Evolutionary conservation across 2,888 invertebrate genomes (phyloP).

Genomic region (Caenorhabditis sp.): DNA sequence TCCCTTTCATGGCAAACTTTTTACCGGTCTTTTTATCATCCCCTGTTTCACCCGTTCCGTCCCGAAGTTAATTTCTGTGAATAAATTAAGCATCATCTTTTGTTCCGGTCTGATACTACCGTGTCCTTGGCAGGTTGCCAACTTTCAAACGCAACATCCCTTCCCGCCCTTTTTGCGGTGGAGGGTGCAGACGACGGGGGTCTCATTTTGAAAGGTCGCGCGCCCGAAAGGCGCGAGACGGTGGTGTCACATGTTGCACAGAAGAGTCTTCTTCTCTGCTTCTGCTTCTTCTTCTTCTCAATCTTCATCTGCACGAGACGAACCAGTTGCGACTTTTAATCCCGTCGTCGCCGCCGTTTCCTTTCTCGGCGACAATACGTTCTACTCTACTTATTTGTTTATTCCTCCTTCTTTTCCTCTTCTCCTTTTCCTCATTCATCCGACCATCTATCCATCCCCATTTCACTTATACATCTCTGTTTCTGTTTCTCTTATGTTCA

Average conservation of each 20-base stretch:
- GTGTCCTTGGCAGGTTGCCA: slow-evolving; percentile 50
- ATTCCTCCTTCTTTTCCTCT: slow-evolving; percentile 9
- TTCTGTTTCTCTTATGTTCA: background rate
- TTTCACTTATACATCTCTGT: slow-evolving; percentile 15
- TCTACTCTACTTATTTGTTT: slow-evolving; percentile 62
- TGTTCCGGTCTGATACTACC: background rate
- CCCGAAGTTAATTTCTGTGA: slow-evolving; percentile 4
- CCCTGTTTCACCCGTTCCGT: background rate
- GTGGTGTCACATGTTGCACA: slow-evolving; percentile 20
- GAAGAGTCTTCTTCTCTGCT: slow-evolving; percentile 29
- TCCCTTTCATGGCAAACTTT: background rate
- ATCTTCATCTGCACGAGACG: background rate
- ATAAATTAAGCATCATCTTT: slow-evolving; percentile 1
- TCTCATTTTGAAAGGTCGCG: slow-evolving; percentile 54
- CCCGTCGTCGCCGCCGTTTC: slow-evolving; percentile 43
- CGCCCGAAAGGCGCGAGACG: slow-evolving; percentile 15
- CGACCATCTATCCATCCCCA: background rate
- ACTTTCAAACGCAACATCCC: slow-evolving; percentile 33
- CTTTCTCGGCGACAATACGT: slow-evolving; percentile 60
- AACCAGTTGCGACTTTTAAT: slow-evolving; percentile 64
- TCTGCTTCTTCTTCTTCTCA: slow-evolving; percentile 17
- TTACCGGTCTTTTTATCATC: slow-evolving; percentile 4
- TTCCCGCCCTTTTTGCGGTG: slow-evolving; percentile 21
- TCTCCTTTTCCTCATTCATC: background rate
- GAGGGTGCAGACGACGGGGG: slow-evolving; percentile 36